A percentile compares a stretch with the other conserved stretches of the same genome.
Conservation (phyloP, 2,888 invertebrate species). For the Acronicta alni region DNA sequence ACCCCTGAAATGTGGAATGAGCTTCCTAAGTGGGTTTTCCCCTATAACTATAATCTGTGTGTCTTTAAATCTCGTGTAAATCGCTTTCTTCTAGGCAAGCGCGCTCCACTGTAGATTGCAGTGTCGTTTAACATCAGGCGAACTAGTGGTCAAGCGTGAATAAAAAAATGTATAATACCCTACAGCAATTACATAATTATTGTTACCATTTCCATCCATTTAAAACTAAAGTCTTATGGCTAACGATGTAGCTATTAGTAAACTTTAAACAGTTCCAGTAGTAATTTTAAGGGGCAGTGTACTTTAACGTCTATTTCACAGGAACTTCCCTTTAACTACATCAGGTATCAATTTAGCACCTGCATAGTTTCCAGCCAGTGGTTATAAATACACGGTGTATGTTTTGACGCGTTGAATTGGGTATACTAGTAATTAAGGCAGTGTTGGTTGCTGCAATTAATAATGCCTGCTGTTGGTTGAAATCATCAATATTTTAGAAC, state of each 20-base stretch:
- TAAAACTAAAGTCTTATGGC: constrained; percentile 16
- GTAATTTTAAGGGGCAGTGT: constrained; percentile 59
- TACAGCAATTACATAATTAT: background rate
- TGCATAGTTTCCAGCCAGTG: constrained; percentile 33
- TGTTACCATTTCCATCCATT: constrained; percentile 14
- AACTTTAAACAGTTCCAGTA: constrained; percentile 36
- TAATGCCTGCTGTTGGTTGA: background rate
- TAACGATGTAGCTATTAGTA: constrained; percentile 16
- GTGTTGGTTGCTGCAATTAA: background rate
- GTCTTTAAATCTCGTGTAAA: too few relatives aligned
- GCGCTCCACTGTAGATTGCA: too few relatives aligned
- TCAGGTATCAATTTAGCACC: constrained; percentile 48
- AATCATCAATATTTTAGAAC: background rate
- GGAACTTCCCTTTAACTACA: constrained; percentile 48
- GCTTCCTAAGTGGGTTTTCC: too few relatives aligned
- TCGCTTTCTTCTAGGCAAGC: too few relatives aligned
- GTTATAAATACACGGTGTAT: constrained; percentile 33
- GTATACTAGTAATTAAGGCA: constrained; percentile 4
- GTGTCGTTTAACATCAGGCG: too few relatives aligned
- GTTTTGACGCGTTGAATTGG: constrained; percentile 12
- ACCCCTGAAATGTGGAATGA: too few relatives aligned
- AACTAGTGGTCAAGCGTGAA: too few relatives aligned
- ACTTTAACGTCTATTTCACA: constrained; percentile 61
- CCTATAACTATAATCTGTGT: too few relatives aligned
- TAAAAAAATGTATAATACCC: background rate